Conservation (phyloP, 2,797 vertebrate species). For the Odontamblyopus lacepedii region DNA sequence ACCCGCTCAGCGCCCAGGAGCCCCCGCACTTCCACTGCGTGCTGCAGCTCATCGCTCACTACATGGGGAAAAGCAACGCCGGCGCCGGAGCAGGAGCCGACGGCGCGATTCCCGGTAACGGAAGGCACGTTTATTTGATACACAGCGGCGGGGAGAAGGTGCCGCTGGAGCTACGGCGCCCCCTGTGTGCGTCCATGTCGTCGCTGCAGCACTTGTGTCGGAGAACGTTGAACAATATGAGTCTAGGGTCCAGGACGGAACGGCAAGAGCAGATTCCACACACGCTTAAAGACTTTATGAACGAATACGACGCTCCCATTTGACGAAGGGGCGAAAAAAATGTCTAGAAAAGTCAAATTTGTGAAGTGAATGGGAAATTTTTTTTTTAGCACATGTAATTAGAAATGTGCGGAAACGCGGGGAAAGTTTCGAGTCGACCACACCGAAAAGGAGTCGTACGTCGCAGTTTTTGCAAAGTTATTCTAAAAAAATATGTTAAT, state of each 20-base stretch:
- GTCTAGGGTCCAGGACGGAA: conserved; percentile 81
- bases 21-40: conserved; percentile 94
- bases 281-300: conserved; percentile 90
- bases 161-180: conserved; percentile 88
- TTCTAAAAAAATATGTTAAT: too few relatives aligned
- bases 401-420: neutral
- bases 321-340: conserved; percentile 65
- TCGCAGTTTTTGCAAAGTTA: too few relatives aligned
- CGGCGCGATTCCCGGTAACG: conserved; percentile 37
- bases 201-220: conserved; percentile 95
- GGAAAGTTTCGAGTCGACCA: neutral
- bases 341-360: neutral
- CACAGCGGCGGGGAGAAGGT: conserved; percentile 91
- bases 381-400: conserved; percentile 1
- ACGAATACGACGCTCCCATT: conserved; percentile 94
- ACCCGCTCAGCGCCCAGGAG: conserved; percentile 86
- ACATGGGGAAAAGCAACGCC: conserved; percentile 81
- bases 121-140: conserved; percentile 88
- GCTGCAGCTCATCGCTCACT: conserved; percentile 93
- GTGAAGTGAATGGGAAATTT: neutral
- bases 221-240: conserved; percentile 87
- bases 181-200: conserved; percentile 87
- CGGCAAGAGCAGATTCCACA: conserved; percentile 81
- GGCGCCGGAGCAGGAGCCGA: neutral
- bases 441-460: neutral